A percentile compares a stretch with the other conserved stretches of the same genome.
These are phyloP conservation scores for Benitochromis conjunctus DNA, from an alignment of 2,113 vertebrate genomes.

Conservation along the genomic window DNA sequence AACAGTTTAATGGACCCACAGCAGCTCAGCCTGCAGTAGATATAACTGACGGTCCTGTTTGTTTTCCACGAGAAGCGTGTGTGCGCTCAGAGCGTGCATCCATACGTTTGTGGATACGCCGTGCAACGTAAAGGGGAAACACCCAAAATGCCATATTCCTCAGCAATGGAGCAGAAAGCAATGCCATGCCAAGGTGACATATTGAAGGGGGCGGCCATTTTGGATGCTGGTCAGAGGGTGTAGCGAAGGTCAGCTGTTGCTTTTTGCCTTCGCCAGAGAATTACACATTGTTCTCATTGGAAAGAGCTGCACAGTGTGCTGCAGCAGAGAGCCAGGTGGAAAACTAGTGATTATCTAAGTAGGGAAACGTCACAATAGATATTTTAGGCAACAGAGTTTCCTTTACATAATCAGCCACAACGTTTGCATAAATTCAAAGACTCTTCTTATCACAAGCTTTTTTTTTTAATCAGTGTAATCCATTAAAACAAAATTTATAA, in stretches of 20 bases:
- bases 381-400: conserved; percentile 59
- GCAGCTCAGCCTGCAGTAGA: background rate
- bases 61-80: background rate
- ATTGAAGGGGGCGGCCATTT: conserved; percentile 50
- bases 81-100: background rate
- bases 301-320: conserved; percentile 2
- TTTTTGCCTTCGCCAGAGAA: conserved; percentile 49
- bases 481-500: background rate
- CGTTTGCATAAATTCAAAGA: background rate
- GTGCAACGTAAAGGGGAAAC: background rate
- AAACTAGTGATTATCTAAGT: conserved; percentile 41
- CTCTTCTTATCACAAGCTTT: background rate
- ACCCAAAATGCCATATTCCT: background rate
- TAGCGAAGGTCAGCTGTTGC: conserved; percentile 46
- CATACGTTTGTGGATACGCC: background rate
- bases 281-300: conserved; percentile 42
- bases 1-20: conserved; percentile 19
- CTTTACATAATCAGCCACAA: conserved; percentile 18
- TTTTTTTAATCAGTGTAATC: background rate
- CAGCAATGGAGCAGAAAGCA: background rate
- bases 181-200: conserved; percentile 45
- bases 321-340: conserved; percentile 29
- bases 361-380: conserved; percentile 37
- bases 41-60: conserved; percentile 28
- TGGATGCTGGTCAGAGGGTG: conserved; percentile 52